Evolutionary conservation across 2,888 invertebrate species (phyloP), one percentile per base, ranked within the genome.

Genomic region (Agriopis leucophaearia): DNA sequence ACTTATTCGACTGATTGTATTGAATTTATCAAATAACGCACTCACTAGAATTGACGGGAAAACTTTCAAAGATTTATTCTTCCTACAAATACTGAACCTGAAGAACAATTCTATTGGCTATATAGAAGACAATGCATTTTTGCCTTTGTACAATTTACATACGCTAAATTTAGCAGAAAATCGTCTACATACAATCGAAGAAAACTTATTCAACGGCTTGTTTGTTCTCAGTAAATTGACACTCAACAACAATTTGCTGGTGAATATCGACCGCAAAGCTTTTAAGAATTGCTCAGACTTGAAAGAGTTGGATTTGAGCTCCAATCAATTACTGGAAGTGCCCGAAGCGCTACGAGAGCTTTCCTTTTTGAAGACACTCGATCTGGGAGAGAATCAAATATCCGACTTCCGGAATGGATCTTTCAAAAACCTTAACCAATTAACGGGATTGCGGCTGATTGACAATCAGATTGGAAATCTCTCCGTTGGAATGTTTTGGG

Each of bases 311-410:
- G 98, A 98, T 88, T 91, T 98, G 70, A 97, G 97, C 87, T 97
- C 97, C 35, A 98, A 98, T 92, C 96, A 97, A 80, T 93, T 98
- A 74, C 92, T 95, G 70, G 95, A 96, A 75, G 96, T 98, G 72
- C 98, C 98, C 7, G 96, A 96, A 83, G 97, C 97, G 2, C 91
- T 98, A 68, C 96, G 96, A 88, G 97, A 97, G 82, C 92, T 98
- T 64, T 95, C 96, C 57, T 96, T 97, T 86, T 92, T 99, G 73
- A 97, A 97, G 89, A 97, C 97, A 0, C 94, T 99, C 62, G 98
- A 98, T 88, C 94, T 99, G 81, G 98, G 98, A 58, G 98, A 98
- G 90, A 99, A 99, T 93, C 96, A 97, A 88, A 97, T 99, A 80
- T 95, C 95, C 48, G 95, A 95, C 61, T 96, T 99, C 76, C 96